Percentiles rank a stretch among this genome's conserved stretches.
Conservation (phyloP, 2,797 vertebrate genomes). For the Serranus cabrilla region DNA sequence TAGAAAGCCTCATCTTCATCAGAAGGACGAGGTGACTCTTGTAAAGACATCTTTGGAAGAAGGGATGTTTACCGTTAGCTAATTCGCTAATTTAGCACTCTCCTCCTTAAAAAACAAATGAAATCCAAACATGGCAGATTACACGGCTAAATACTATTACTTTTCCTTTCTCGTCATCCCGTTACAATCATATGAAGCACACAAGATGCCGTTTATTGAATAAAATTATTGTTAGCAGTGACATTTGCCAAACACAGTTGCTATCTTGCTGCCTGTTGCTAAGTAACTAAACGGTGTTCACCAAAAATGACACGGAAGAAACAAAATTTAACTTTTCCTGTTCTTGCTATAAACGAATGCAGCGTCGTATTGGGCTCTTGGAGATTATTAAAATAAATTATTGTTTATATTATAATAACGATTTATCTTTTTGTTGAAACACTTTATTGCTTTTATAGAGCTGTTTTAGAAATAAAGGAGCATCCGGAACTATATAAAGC, state of each 20-base stretch:
- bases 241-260: background rate
- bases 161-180: background rate
- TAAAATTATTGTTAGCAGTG: too few relatives aligned
- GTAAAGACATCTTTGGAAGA: conserved; percentile 66
- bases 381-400: rapidly evolving
- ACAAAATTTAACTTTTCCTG: conserved; percentile 42
- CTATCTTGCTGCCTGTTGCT: conserved; percentile 72
- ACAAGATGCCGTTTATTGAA: background rate
- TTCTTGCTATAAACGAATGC: background rate
- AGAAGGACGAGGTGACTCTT: conserved; percentile 66
- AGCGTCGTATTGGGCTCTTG: rapidly evolving
- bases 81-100: conserved; percentile 9
- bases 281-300: conserved; percentile 66
- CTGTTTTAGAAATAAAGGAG: rapidly evolving
- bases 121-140: background rate
- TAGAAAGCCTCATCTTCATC: conserved; percentile 92
- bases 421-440: rapidly evolving
- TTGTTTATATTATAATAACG: rapidly evolving
- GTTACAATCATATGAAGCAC: background rate
- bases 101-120: background rate
- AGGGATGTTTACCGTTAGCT: conserved; percentile 1
- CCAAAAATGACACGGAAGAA: conserved; percentile 54
- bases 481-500: conserved; percentile 11
- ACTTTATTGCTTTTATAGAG: rapidly evolving
- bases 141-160: background rate